phyloP scores from a whole-genome alignment of 2,797 vertebrate species.

The Microctenopoma lineatum region DNA sequence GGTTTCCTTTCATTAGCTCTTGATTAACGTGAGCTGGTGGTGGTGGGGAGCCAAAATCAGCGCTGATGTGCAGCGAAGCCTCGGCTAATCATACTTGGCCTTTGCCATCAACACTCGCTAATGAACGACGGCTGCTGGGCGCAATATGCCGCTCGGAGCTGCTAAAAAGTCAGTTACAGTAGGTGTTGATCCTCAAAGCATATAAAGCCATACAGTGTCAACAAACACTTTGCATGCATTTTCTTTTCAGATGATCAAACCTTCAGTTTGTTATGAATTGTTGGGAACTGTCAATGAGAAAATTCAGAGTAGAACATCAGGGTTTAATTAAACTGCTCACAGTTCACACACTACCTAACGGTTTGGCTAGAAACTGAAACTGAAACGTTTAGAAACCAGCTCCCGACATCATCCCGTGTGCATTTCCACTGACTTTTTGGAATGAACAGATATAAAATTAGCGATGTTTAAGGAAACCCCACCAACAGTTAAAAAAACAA shows the following conservation, averaged over 20 bases:
- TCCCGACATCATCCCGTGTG: neutral
- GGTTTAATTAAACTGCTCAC: neutral
- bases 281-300: neutral
- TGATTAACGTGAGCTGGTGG: slow-evolving; percentile 55
- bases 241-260: neutral
- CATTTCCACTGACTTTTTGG: slow-evolving; percentile 14
- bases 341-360: neutral
- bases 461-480: slow-evolving; percentile 17
- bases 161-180: slow-evolving; percentile 46
- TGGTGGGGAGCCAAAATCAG: slow-evolving; percentile 58
- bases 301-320: neutral
- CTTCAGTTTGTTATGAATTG: neutral
- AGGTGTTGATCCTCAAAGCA: slow-evolving; percentile 21
- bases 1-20: slow-evolving; percentile 66
- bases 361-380: neutral
- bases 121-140: slow-evolving; percentile 59
- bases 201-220: neutral
- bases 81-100: slow-evolving; percentile 67
- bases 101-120: slow-evolving; percentile 64
- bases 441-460: slow-evolving; percentile 29
- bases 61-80: slow-evolving; percentile 62
- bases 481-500: slow-evolving; percentile 21
- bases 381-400: neutral
- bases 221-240: slow-evolving; percentile 22
- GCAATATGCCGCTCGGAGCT: slow-evolving; percentile 45